A percentile compares a stretch with the other conserved stretches of the same genome.
Conservation (phyloP, 2,797 vertebrate genomes). For the Notolepis coatsorum region DNA sequence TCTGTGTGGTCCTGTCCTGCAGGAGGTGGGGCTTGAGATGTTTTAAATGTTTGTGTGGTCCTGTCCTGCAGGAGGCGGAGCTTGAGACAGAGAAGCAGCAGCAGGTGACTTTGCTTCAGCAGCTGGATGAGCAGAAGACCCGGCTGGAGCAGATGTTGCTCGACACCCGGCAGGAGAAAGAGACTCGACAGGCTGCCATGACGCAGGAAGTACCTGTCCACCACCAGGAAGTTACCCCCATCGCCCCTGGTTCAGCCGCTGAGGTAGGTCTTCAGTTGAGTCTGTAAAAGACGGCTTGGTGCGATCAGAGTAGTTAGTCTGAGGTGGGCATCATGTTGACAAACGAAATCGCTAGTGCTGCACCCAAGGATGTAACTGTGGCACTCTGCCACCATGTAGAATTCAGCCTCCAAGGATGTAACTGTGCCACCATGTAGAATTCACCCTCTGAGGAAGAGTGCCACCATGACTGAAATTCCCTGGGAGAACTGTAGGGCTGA, state of each 20-base stretch:
- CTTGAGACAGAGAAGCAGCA: slow-evolving; percentile 87
- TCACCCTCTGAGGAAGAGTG: too few species aligned
- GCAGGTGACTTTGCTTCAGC: slow-evolving; percentile 86
- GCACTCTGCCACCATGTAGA: too few species aligned
- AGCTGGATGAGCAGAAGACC: slow-evolving; percentile 86
- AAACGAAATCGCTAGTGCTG: too few species aligned
- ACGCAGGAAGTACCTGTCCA: slow-evolving; percentile 40
- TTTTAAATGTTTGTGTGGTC: neutral
- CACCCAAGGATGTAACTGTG: too few species aligned
- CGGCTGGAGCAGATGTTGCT: slow-evolving; percentile 82
- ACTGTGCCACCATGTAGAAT: too few species aligned
- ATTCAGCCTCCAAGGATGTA: too few species aligned
- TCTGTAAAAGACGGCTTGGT: too few species aligned
- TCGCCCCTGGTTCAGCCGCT: neutral
- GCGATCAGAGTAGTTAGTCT: too few species aligned
- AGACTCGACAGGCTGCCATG: slow-evolving; percentile 57
- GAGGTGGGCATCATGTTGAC: too few species aligned
- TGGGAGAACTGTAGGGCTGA: too few species aligned
- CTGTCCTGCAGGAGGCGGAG: slow-evolving; percentile 79
- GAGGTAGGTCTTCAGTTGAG: slow-evolving; percentile 41
- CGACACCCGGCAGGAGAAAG: slow-evolving; percentile 74
- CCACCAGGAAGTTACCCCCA: slow-evolving; percentile 34
- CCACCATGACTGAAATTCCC: too few species aligned
- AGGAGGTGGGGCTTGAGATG: too few species aligned
- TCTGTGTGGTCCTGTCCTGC: neutral